Evolutionary conservation across 2,113 vertebrate genomes (phyloP).

Genomic region (Polyodon spathula): DNA sequence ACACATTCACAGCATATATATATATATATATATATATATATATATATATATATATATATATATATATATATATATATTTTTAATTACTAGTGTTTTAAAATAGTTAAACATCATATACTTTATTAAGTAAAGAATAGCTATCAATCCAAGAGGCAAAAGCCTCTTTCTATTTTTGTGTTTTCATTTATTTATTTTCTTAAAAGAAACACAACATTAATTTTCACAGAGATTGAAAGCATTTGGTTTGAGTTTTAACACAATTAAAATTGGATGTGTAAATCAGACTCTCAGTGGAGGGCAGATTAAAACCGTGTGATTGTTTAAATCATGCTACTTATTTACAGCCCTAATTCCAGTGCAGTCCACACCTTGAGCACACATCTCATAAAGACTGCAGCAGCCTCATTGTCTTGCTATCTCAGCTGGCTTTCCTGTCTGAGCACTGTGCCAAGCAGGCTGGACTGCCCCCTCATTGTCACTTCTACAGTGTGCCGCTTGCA

Average conservation of each 20-base stretch:
- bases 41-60: too few species aligned
- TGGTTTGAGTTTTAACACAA: not conserved
- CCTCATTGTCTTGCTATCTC: slow-evolving; percentile 39
- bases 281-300: not conserved
- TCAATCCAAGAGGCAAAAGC: too few species aligned
- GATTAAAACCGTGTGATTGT: not conserved
- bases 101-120: too few species aligned
- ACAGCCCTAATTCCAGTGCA: slow-evolving; percentile 13
- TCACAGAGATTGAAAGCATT: not conserved
- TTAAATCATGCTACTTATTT: slow-evolving; percentile 3
- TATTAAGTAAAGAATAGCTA: too few species aligned
- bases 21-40: too few species aligned
- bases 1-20: too few species aligned
- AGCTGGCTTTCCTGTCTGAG: slow-evolving; percentile 54
- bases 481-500: slow-evolving; percentile 48
- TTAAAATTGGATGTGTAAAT: not conserved
- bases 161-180: not conserved
- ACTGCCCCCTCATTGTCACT: slow-evolving; percentile 55
- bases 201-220: not conserved
- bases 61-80: too few species aligned
- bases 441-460: slow-evolving; percentile 35
- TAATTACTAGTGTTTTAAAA: too few species aligned
- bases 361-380: slow-evolving; percentile 41
- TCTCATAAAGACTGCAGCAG: slow-evolving; percentile 37
- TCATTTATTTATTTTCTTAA: too few species aligned